Conservation (phyloP, 2,888 invertebrate species). For the Pristionchus fissidentatus region DNA sequence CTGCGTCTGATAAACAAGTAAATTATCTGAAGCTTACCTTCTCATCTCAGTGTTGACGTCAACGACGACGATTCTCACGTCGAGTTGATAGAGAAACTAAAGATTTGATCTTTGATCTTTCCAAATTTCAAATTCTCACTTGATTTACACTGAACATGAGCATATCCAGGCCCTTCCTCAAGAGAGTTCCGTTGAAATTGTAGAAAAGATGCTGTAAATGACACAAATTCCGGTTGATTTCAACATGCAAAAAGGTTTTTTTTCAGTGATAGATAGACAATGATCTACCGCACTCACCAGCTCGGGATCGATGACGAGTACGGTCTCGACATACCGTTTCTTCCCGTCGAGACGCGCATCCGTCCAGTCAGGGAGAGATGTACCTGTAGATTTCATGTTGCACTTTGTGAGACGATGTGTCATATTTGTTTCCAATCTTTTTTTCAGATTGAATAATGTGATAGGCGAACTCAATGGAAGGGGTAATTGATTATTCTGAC, state of each 20-base stretch:
- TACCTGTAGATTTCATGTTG: not conserved
- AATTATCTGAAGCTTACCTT: conserved; percentile 41
- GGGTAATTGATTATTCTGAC: not conserved
- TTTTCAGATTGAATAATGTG: too few relatives aligned
- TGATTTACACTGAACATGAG: conserved; percentile 60
- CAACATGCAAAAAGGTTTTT: not conserved
- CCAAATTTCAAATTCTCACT: conserved; percentile 48
- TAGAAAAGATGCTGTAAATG: conserved; percentile 44
- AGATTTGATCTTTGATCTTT: conserved; percentile 48
- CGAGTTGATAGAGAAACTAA: conserved; percentile 60
- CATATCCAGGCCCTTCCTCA: conserved; percentile 37
- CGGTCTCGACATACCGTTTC: conserved; percentile 41
- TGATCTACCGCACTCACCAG: conserved; percentile 3
- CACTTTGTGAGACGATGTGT: not conserved
- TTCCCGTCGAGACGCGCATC: conserved; percentile 41
- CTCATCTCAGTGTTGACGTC: conserved; percentile 51
- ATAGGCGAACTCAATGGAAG: not conserved
- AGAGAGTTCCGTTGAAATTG: conserved; percentile 23
- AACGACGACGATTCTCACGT: conserved; percentile 57
- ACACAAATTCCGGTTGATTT: not conserved
- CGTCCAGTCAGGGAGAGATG: conserved; percentile 36
- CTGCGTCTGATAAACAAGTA: too few relatives aligned
- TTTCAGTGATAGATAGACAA: not conserved
- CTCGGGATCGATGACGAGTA: conserved; percentile 47
- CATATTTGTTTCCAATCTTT: too few relatives aligned